Conservation (phyloP, 2,113 vertebrate species). For the Syrrhaptes paradoxus region DNA sequence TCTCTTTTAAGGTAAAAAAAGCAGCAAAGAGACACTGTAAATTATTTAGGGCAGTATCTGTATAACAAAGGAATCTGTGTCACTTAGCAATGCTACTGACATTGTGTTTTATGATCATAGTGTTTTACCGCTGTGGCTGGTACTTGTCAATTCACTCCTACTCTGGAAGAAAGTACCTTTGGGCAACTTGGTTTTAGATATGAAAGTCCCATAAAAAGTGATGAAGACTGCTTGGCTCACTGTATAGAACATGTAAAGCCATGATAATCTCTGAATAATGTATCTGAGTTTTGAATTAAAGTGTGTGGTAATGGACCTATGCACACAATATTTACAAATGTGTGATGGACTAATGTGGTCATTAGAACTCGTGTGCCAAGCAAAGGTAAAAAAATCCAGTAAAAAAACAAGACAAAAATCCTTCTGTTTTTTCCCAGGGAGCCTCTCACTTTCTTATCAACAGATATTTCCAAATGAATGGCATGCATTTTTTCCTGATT, state of each 20-base stretch:
- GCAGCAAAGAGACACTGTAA: background rate
- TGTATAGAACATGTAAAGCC: background rate
- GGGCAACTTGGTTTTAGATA: background rate
- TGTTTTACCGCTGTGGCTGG: background rate
- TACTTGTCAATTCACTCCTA: background rate
- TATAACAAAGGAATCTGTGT: background rate
- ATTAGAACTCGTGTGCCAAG: background rate
- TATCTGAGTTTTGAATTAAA: background rate
- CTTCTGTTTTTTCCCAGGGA: background rate
- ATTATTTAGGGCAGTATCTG: background rate
- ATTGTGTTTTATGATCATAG: background rate
- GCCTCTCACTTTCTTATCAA: background rate
- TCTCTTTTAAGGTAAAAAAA: background rate
- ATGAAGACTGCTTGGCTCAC: background rate
- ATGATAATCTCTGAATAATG: background rate
- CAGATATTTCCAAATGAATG: background rate
- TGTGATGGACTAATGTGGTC: background rate
- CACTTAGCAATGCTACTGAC: conserved; percentile 20
- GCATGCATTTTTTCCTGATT: background rate
- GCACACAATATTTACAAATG: background rate
- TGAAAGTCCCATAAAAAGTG: background rate
- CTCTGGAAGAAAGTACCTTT: background rate
- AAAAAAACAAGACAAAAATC: background rate
- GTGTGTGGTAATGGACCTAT: background rate
- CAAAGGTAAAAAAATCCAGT: background rate